These are phyloP conservation scores for Okapia johnstoni DNA, from an alignment of 2,113 vertebrate genomes.

Conservation along the genomic window DNA sequence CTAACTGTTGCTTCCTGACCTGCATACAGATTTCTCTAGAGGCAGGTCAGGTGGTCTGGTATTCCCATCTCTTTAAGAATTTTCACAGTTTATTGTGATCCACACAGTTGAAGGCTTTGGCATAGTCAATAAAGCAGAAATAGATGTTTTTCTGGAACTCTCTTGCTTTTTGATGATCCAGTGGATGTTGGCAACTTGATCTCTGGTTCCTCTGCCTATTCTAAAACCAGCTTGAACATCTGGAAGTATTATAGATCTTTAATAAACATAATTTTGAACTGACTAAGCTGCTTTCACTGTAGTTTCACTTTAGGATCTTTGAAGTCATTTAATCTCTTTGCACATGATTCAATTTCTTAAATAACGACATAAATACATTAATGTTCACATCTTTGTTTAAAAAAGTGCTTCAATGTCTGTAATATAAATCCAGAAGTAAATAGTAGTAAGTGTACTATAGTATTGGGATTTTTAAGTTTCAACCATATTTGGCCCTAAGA, in stretches of 20 bases:
- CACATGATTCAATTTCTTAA: not conserved
- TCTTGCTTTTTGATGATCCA: too few species aligned
- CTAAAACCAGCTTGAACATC: too few species aligned
- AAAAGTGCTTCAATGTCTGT: not conserved
- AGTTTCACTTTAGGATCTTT: not conserved
- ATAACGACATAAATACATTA: not conserved
- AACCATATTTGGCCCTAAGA: not conserved
- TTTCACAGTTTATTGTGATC: too few species aligned
- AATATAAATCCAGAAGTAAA: not conserved
- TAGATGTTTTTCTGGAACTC: too few species aligned
- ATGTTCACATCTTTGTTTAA: not conserved
- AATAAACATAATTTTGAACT: not conserved
- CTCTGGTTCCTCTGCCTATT: too few species aligned
- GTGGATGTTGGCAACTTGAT: too few species aligned
- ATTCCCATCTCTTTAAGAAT: too few species aligned
- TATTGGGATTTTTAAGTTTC: not conserved
- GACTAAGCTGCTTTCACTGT: not conserved
- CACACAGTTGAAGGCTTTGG: too few species aligned
- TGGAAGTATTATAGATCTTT: not conserved
- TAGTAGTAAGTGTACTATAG: not conserved
- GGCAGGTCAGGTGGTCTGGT: too few species aligned
- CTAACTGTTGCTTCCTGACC: too few species aligned
- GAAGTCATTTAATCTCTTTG: not conserved
- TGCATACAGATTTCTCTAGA: too few species aligned
- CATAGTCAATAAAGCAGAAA: too few species aligned